phyloP scores from a whole-genome alignment of 2,888 invertebrate genomes.

The Microplitis deprimator region DNA sequence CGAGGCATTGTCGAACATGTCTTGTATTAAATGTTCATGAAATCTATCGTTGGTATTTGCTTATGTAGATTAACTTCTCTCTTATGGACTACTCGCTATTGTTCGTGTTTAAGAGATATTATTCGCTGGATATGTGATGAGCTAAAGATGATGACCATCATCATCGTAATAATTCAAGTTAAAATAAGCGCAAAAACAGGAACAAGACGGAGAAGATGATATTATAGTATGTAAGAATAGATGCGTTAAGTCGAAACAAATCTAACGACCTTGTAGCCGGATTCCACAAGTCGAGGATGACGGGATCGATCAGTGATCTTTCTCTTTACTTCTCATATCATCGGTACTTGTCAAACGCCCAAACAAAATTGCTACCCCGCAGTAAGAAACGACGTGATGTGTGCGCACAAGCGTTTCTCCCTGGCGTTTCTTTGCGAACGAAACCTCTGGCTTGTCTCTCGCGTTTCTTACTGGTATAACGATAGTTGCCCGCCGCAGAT shows the following conservation, averaged over 20 bases:
- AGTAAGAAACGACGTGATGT: constrained; percentile 36
- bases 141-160: neutral
- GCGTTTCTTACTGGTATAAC: constrained; percentile 35
- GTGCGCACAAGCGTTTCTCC: neutral
- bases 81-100: constrained; percentile 49
- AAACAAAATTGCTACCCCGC: constrained; percentile 34
- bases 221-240: neutral
- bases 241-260: constrained; percentile 13
- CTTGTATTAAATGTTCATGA: constrained; percentile 47
- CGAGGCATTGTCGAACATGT: constrained; percentile 66
- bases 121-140: neutral
- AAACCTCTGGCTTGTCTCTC: constrained; percentile 45
- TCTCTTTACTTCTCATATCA: constrained; percentile 15
- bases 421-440: constrained; percentile 40
- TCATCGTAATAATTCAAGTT: no score
- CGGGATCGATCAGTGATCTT: constrained; percentile 23
- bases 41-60: constrained; percentile 66
- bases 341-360: constrained; percentile 26
- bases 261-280: constrained; percentile 26
- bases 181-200: neutral
- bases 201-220: constrained; percentile 48
- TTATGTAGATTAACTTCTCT: constrained; percentile 66
- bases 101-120: constrained; percentile 59
- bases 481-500: constrained; percentile 42
- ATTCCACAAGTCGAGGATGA: constrained; percentile 27